These are phyloP conservation scores for Lethenteron reissneri DNA, from an alignment of 2,113 vertebrate genomes.

Conservation along the genomic window DNA sequence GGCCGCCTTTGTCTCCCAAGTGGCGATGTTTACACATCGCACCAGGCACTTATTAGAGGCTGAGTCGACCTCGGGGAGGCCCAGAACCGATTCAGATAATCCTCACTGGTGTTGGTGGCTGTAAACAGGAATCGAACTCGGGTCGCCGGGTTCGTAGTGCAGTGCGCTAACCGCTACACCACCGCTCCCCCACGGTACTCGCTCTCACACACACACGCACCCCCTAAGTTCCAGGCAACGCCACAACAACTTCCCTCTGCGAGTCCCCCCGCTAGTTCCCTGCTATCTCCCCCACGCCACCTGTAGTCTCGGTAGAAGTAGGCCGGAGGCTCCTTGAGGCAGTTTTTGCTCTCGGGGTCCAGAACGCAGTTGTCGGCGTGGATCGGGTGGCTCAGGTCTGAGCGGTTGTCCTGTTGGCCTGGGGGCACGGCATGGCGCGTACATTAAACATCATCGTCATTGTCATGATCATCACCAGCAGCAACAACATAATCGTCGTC, in stretches of 20 bases:
- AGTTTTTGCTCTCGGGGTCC: constrained; percentile 71
- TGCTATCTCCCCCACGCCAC: constrained; percentile 19
- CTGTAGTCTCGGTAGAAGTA: constrained; percentile 90
- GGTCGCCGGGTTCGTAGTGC: too few relatives aligned
- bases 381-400: constrained; percentile 87
- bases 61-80: too few relatives aligned
- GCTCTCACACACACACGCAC: too few relatives aligned
- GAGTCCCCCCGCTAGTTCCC: background rate
- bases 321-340: constrained; percentile 86
- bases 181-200: too few relatives aligned
- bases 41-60: too few relatives aligned
- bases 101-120: background rate
- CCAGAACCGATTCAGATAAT: background rate
- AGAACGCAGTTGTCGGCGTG: constrained; percentile 90
- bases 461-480: too few relatives aligned
- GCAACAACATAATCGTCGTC: too few relatives aligned
- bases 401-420: constrained; percentile 84
- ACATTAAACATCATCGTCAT: too few relatives aligned
- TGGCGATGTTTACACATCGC: too few relatives aligned
- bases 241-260: background rate
- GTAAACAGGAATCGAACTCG: background rate
- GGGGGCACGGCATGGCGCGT: background rate
- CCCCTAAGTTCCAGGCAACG: background rate
- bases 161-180: too few relatives aligned
- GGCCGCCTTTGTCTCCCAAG: too few relatives aligned